Percentiles rank a stretch among this genome's conserved stretches.
Evolutionary conservation across 2,888 invertebrate genomes (phyloP).

Genomic region (Laothoe populi): DNA sequence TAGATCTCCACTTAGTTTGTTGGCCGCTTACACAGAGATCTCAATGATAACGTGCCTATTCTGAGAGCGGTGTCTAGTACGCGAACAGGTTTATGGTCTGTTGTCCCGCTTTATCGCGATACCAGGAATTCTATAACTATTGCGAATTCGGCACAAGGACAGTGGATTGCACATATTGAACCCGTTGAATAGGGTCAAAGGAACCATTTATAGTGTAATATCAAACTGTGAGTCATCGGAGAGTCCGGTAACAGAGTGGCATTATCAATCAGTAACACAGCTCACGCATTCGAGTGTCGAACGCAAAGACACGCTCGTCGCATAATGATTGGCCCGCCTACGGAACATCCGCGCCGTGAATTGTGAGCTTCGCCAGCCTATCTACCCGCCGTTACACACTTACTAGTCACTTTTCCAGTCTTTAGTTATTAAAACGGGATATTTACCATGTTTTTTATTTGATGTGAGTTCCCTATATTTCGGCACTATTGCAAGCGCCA

Average conservation of each 20-base stretch:
- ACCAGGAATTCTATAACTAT: slow-evolving; percentile 65
- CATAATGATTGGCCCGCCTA: slow-evolving; percentile 73
- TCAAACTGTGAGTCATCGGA: slow-evolving; percentile 74
- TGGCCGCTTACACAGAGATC: slow-evolving; percentile 28
- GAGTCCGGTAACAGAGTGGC: slow-evolving; percentile 64
- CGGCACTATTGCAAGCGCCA: too few species aligned
- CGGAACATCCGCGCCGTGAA: slow-evolving; percentile 53
- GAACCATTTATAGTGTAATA: slow-evolving; percentile 69
- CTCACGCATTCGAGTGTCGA: slow-evolving; percentile 67
- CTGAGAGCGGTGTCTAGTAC: slow-evolving; percentile 24
- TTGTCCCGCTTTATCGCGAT: slow-evolving; percentile 59
- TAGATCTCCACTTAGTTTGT: slow-evolving; percentile 29
- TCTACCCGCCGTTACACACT: slow-evolving; percentile 38
- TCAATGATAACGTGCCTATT: slow-evolving; percentile 29
- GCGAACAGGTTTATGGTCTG: slow-evolving; percentile 42
- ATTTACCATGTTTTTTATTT: too few species aligned
- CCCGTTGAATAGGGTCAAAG: slow-evolving; percentile 76
- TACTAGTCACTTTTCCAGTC: neutral
- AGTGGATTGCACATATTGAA: slow-evolving; percentile 68
- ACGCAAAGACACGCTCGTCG: slow-evolving; percentile 57
- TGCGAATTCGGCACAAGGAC: slow-evolving; percentile 77
- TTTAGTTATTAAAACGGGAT: too few species aligned
- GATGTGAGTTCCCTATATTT: too few species aligned
- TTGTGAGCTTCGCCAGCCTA: slow-evolving; percentile 50
- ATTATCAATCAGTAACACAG: slow-evolving; percentile 68